These are phyloP conservation scores for Ichneumon xanthorius DNA, from an alignment of 2,888 invertebrate genomes.

Conservation along the genomic window DNA sequence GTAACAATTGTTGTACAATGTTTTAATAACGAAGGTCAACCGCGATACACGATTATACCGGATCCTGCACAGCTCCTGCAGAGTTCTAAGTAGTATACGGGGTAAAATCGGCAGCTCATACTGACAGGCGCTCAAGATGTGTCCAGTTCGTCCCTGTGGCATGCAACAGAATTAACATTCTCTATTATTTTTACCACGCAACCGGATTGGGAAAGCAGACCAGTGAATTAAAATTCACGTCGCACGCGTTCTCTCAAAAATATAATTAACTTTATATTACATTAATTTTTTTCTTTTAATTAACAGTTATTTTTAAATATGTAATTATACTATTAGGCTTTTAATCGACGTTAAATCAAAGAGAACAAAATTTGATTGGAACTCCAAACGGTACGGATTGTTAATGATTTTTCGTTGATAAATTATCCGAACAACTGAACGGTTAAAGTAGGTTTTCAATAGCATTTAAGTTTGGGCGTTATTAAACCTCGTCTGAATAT, in stretches of 20 bases:
- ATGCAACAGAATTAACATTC: constrained; percentile 81
- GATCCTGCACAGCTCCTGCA: constrained; percentile 41
- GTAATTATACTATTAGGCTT: too few species aligned
- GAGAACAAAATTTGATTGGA: too few species aligned
- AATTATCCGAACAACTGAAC: too few species aligned
- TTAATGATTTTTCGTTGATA: too few species aligned
- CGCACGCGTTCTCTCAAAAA: not conserved
- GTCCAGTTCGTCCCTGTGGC: constrained; percentile 80
- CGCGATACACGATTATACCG: constrained; percentile 27
- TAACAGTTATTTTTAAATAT: not conserved
- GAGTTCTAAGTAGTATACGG: constrained; percentile 59
- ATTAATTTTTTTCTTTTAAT: not conserved
- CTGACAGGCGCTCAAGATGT: constrained; percentile 65
- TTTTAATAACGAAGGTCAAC: constrained; percentile 43
- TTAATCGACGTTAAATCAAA: too few species aligned
- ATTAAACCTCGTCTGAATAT: too few species aligned
- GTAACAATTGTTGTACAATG: constrained; percentile 40
- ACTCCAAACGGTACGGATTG: too few species aligned
- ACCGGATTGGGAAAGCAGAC: constrained; percentile 19
- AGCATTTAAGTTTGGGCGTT: too few species aligned
- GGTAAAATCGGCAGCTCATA: constrained; percentile 59
- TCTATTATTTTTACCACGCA: constrained; percentile 65
- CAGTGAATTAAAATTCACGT: constrained; percentile 27
- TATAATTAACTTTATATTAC: not conserved
- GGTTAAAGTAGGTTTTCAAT: too few species aligned